Conservation (phyloP, 2,888 invertebrate species). For the Coleophora deauratella region DNA sequence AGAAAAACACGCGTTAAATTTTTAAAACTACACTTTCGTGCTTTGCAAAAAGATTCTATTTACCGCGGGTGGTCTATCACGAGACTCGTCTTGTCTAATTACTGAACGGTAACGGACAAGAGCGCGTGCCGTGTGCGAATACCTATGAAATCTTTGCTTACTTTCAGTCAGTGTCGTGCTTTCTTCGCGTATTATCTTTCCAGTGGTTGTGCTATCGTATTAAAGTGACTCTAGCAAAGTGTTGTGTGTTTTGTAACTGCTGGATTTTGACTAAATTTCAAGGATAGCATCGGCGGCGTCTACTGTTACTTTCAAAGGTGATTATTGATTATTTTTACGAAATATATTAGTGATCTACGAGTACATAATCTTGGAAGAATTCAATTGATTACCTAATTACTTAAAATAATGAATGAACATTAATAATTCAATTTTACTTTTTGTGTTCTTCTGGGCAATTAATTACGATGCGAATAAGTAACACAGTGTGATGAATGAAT, state of each 20-base stretch:
- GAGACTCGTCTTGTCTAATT: conserved; percentile 39
- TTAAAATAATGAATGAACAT: too few species aligned
- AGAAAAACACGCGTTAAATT: background rate
- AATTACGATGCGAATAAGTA: too few species aligned
- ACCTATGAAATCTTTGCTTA: conserved; percentile 53
- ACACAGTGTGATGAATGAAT: too few species aligned
- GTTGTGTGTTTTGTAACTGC: background rate
- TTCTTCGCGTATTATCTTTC: conserved; percentile 16
- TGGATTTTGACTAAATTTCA: conserved; percentile 1
- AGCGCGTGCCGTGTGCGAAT: conserved; percentile 56
- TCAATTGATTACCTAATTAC: too few species aligned
- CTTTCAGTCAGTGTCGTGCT: conserved; percentile 27
- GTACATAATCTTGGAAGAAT: too few species aligned
- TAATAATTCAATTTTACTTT: too few species aligned
- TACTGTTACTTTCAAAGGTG: too few species aligned
- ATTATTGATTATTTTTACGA: too few species aligned
- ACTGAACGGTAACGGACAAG: conserved; percentile 54
- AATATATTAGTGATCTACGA: too few species aligned
- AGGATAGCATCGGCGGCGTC: background rate
- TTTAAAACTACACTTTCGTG: conserved; percentile 20
- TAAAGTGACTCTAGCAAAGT: background rate
- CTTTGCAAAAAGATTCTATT: conserved; percentile 19
- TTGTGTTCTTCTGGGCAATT: too few species aligned
- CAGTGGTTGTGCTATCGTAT: conserved; percentile 3
- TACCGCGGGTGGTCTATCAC: conserved; percentile 19